Percentiles rank a stretch among this genome's conserved stretches.
Conservation (phyloP, 2,797 vertebrate species). For the Ciconia nigra region DNA sequence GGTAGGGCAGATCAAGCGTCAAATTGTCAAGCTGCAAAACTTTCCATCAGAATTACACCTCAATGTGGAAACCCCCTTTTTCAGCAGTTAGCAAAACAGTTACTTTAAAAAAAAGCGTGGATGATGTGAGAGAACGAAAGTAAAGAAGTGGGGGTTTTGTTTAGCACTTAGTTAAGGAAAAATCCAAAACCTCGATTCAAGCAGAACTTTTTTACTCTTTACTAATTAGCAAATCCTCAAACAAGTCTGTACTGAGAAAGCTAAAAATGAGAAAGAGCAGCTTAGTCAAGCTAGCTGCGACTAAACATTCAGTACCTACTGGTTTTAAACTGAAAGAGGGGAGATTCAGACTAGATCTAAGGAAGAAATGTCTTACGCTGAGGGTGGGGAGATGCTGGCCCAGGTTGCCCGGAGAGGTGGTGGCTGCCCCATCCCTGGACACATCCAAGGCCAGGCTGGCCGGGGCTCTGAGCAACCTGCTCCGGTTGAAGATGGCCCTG, state of each 20-base stretch:
- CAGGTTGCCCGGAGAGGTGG: background rate
- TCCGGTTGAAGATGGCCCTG: background rate
- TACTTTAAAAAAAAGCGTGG: background rate
- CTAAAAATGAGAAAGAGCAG: background rate
- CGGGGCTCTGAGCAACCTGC: background rate
- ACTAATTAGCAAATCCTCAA: background rate
- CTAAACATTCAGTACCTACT: fast-evolving
- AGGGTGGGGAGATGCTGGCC: background rate
- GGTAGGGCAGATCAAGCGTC: background rate
- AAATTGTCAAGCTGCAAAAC: background rate
- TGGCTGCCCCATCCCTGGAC: background rate
- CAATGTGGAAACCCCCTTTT: background rate
- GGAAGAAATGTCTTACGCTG: background rate
- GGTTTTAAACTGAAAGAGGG: too few species aligned
- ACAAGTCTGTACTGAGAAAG: background rate
- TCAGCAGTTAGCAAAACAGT: background rate
- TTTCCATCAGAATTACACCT: background rate
- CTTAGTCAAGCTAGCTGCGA: background rate
- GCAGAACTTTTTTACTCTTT: background rate
- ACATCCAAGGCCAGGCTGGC: background rate
- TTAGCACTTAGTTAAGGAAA: too few species aligned
- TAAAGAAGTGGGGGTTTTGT: background rate
- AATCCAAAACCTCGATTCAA: background rate
- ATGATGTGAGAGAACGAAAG: background rate
- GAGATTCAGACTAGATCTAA: fast-evolving